Conservation (phyloP, 2,888 invertebrate genomes). For the Hypercompe scribonia region DNA sequence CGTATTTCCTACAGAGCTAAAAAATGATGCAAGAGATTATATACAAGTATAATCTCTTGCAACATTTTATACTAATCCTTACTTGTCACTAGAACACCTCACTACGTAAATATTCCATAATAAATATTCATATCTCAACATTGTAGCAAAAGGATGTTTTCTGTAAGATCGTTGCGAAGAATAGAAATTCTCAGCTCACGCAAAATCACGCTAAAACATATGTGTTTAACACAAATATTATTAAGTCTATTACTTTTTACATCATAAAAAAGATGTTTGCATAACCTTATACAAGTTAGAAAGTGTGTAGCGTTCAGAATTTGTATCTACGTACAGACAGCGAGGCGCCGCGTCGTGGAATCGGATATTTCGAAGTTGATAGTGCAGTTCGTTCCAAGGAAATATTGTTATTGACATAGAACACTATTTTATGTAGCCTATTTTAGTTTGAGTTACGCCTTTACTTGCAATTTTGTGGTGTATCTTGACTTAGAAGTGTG, state of each 20-base stretch:
- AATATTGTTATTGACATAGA: conserved; percentile 6
- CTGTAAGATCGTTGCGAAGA: neutral
- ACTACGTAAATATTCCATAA: neutral
- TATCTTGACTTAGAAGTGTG: neutral
- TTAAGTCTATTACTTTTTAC: neutral
- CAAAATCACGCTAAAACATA: neutral
- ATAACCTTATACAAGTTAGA: conserved; percentile 1
- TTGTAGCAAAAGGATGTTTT: neutral
- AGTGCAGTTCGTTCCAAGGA: conserved; percentile 10
- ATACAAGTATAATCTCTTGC: no score
- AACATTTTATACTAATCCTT: neutral
- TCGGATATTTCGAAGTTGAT: conserved; percentile 4
- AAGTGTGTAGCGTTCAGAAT: conserved; percentile 1
- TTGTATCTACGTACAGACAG: conserved; percentile 4
- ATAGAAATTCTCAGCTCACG: neutral
- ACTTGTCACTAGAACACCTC: neutral
- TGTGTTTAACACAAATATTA: neutral
- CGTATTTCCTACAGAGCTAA: neutral
- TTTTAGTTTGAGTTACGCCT: neutral
- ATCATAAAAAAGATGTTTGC: neutral
- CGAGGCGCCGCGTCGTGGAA: conserved; percentile 4
- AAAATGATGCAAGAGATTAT: neutral
- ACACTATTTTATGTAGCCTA: neutral
- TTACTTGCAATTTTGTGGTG: neutral
- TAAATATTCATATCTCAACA: neutral